Evolutionary conservation across 2,113 vertebrate genomes (phyloP), one percentile per base, ranked within the genome.

Genomic region (Entelurus aequoreus): DNA sequence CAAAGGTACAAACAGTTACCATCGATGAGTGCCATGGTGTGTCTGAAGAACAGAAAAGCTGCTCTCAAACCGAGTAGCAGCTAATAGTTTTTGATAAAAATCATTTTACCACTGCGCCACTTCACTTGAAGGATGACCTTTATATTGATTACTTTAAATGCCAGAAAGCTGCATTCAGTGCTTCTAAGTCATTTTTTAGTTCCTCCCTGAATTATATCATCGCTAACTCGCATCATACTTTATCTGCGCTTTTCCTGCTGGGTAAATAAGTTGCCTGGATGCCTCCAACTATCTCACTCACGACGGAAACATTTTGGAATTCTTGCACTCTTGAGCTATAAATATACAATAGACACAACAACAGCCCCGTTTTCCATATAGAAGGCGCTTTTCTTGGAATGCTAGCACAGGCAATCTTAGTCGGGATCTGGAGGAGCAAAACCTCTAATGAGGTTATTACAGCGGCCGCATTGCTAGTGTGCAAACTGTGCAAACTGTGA

Each of bases 281-380:
- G 72, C 75, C 60, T 52, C 65, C 72, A 60, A 48, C 28, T 2
- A 28, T 28, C 3, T 28, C 28, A 28, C 28, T 28, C 28, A 28
- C 28, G 54, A 6, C 40, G 65, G 77, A 71, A 69, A 62, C 65
- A 83, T 78, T 65, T 68, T 82, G 71, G 76, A 78, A 70, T 70
- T 76, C 62, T 48, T 54, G n/a, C 72, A 61, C 71, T 73, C 60
- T 51, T 62, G 61, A 58, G 63, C 60, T 74, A 74, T 71, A 81
- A 75, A 80, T 75, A 77, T 28, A 46, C 28, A 28, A 28, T 28
- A 28, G 28, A 28, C 28, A 28, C 28, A 28, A 28, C 28, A 28
- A 28, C 28, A 28, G 28, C 61, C 44, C 55, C 54, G 37, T 74
- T 60, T 60, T 37, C 54, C 12, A 48, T 52, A 77, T 56, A 15